These are phyloP conservation scores for Bambusicola thoracicus DNA, from an alignment of 2,113 vertebrate genomes.

Conservation along the genomic window DNA sequence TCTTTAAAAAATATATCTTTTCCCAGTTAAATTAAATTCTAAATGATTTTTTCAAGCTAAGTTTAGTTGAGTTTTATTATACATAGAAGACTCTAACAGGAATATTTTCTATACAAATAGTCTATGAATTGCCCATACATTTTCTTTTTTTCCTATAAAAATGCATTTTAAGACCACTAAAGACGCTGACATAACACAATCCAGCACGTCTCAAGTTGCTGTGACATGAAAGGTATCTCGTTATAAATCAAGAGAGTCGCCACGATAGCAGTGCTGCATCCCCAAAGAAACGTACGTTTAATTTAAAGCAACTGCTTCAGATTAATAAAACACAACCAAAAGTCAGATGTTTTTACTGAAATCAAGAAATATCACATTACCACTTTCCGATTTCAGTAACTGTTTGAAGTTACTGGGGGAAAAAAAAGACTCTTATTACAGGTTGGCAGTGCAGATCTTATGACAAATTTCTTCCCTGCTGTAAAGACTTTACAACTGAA, in stretches of 20 bases:
- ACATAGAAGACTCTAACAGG: not conserved
- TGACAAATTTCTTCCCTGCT: conserved; percentile 48
- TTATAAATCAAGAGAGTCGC: not conserved
- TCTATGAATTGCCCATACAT: not conserved
- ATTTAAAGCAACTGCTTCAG: conserved; percentile 27
- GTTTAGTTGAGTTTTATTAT: not conserved
- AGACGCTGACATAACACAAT: not conserved
- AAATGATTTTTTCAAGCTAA: not conserved
- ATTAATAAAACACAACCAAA: conserved; percentile 38
- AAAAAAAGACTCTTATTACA: conserved; percentile 1
- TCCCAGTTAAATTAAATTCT: not conserved
- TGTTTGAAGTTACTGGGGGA: not conserved
- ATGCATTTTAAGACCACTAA: not conserved
- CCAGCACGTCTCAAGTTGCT: not conserved
- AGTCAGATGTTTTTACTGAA: conserved; percentile 20
- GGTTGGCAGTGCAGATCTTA: conserved; percentile 23
- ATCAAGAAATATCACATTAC: conserved; percentile 37
- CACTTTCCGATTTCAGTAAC: not conserved
- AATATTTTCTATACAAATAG: not conserved
- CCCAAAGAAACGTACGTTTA: conserved; percentile 20
- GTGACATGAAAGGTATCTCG: not conserved
- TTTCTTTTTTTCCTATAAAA: not conserved
- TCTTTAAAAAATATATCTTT: not conserved
- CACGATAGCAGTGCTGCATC: not conserved
- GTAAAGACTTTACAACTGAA: conserved; percentile 40